Conservation (phyloP, 1,140 invertebrate species). For the Caenorhabditis brenneri region DNA sequence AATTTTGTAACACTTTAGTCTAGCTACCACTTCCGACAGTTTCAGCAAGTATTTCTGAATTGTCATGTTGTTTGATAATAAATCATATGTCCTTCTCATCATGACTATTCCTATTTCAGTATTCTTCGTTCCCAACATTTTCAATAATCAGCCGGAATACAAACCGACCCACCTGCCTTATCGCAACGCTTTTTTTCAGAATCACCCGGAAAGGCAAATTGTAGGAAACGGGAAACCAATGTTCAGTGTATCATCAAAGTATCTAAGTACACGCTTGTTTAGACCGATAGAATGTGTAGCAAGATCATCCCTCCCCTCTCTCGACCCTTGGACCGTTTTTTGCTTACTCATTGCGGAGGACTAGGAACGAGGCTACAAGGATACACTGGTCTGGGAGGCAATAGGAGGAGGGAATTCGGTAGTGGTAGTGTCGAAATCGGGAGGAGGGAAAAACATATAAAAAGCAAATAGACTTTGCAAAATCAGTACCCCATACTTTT, state of each 20-base stretch:
- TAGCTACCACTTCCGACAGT: too few species aligned
- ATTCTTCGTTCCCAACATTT: neutral
- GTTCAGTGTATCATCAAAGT: slow-evolving; percentile 8
- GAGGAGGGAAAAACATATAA: neutral
- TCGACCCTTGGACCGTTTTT: neutral
- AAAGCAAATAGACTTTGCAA: neutral
- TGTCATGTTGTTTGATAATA: too few species aligned
- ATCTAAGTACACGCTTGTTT: neutral
- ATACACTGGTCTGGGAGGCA: neutral
- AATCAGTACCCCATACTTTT: neutral
- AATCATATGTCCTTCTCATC: too few species aligned
- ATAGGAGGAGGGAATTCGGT: neutral
- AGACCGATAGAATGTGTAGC: neutral
- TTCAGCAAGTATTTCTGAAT: too few species aligned
- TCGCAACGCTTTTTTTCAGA: neutral
- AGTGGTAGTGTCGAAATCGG: neutral
- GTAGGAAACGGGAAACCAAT: neutral
- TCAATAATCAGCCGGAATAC: too few species aligned
- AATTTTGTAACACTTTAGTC: too few species aligned
- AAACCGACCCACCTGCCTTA: neutral
- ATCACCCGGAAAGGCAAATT: neutral
- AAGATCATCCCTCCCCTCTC: neutral
- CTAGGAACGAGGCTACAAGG: neutral
- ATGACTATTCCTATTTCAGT: too few species aligned
- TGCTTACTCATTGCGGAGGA: neutral